Evolutionary conservation across 2,113 vertebrate genomes (phyloP), one percentile per base, ranked within the genome.

Genomic region (Xiphophorus maculatus): DNA sequence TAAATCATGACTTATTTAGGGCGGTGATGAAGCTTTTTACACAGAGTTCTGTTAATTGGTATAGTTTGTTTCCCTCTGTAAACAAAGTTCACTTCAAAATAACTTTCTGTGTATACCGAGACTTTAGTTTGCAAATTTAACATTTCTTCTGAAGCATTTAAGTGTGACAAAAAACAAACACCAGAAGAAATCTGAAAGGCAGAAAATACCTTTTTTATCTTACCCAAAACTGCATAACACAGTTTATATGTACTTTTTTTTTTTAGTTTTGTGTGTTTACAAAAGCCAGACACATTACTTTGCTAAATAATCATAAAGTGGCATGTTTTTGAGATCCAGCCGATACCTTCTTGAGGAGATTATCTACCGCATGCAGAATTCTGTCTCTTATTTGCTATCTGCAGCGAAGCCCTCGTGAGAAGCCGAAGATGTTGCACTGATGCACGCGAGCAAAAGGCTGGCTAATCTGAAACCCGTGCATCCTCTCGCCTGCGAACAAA

Each of bases 381-480:
- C 35, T 32, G 51, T 28, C 71, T 60, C 68, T 67, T 15, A 51
- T 81, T 17, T 64, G 66, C 63, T 71, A 51, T 80, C 58, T 76
- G 58, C 32, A 64, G 63, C 40, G 63, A 80, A 79, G 6, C 28
- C 2, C 19, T 25, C 13, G 70, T 25, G 29, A 74, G 68, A 73
- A 13, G 15, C 17, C 22, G 5, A 76, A 85, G 77, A 77, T 65
- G 51, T 37, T 51, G 35, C 69, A 48, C 37, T n/a, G 74, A 74
- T 79, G 74, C 14, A 66, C 63, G 72, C 60, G 30, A 62, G 40
- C n/a, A n/a, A 76, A 76, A 68, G 32, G 29, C 62, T 58, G 35
- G 79, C 66, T 80, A 44, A 84, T 83, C 74, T 37, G 66, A 66
- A n/a, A 80, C 76, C 64, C 74, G 17, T 28, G 35, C 80, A 86